Evolutionary conservation across 2,113 vertebrate species (phyloP).

Genomic region (Geococcyx californianus): DNA sequence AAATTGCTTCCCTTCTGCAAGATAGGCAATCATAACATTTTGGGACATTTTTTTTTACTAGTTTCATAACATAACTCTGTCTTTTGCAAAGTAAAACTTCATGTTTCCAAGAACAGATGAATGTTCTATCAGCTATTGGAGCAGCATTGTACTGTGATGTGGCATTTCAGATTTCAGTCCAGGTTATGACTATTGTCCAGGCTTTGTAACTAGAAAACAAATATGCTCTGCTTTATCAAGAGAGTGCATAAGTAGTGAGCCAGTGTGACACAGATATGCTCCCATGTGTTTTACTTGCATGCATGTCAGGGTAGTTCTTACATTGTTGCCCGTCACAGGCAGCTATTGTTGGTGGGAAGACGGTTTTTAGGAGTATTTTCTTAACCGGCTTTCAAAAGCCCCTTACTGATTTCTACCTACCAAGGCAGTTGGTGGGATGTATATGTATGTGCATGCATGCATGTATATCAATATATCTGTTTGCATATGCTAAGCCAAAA

Average conservation of each 20-base stretch:
- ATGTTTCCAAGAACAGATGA: slow-evolving; percentile 26
- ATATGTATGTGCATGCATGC: not conserved
- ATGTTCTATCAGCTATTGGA: not conserved
- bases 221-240: not conserved
- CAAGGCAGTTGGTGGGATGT: not conserved
- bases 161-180: slow-evolving; percentile 26
- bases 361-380: not conserved
- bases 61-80: slow-evolving; percentile 46
- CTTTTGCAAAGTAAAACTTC: slow-evolving; percentile 43
- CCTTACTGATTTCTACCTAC: not conserved
- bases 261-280: not conserved
- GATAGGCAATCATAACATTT: slow-evolving; percentile 75
- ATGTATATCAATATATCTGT: slow-evolving; percentile 5
- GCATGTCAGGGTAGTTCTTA: not conserved
- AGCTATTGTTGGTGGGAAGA: not conserved
- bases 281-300: not conserved
- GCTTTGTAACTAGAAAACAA: not conserved
- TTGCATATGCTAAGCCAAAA: slow-evolving; percentile 51
- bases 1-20: slow-evolving; percentile 72
- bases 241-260: not conserved
- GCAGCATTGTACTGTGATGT: not conserved
- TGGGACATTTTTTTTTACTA: not conserved
- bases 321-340: not conserved
- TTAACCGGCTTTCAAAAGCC: not conserved
- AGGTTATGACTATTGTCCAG: not conserved